Conservation (phyloP, 2,888 invertebrate genomes). For the Drosophila yooni region DNA sequence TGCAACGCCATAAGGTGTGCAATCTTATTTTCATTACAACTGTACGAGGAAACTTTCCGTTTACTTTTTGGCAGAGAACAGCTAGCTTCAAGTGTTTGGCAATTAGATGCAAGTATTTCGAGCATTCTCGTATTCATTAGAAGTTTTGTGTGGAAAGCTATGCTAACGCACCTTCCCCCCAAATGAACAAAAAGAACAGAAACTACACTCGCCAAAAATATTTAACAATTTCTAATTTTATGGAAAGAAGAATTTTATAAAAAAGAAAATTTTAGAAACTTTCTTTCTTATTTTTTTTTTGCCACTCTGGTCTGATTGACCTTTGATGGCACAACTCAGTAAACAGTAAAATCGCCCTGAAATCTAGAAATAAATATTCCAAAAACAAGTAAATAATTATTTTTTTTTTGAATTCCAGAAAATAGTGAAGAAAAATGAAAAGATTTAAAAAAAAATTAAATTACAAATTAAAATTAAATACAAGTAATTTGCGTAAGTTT, state of each 20-base stretch:
- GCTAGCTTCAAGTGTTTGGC: slow-evolving; percentile 47
- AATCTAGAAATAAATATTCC: no score
- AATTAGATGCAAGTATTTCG: slow-evolving; percentile 57
- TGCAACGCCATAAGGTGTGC: slow-evolving; percentile 45
- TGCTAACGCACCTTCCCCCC: slow-evolving; percentile 15
- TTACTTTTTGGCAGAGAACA: slow-evolving; percentile 21
- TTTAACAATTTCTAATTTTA: neutral
- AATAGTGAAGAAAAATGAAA: neutral
- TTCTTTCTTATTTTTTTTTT: neutral
- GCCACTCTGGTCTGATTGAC: neutral
- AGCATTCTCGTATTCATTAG: slow-evolving; percentile 46
- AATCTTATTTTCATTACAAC: slow-evolving; percentile 58
- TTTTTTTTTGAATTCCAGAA: neutral
- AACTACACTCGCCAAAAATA: neutral
- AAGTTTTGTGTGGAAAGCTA: slow-evolving; percentile 24
- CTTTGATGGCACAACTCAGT: neutral
- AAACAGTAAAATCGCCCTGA: neutral
- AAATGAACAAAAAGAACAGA: no score
- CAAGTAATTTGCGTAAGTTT: neutral
- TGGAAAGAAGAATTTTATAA: neutral
- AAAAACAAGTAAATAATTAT: no score
- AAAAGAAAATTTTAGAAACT: neutral
- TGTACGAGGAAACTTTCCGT: slow-evolving; percentile 26
- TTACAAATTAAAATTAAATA: neutral
- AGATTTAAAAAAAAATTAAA: neutral